phyloP scores from a whole-genome alignment of 2,797 vertebrate species.

The Molossus molossus region DNA sequence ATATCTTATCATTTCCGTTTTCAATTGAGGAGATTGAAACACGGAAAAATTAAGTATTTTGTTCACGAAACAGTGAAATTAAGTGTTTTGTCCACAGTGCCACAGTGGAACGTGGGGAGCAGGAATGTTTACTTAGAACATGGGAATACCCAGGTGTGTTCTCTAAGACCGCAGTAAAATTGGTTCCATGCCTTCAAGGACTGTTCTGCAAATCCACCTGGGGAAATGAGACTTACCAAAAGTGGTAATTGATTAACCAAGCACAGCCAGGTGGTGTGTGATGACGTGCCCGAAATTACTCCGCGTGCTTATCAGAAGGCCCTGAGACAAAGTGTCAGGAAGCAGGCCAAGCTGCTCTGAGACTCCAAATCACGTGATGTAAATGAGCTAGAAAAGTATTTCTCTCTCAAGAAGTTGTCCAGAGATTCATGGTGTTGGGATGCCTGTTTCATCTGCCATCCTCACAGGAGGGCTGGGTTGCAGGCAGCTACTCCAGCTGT shows the following conservation, averaged over 20 bases:
- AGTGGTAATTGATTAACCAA: not conserved
- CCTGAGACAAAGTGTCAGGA: not conserved
- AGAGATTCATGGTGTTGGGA: not conserved
- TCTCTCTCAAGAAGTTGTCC: conserved; percentile 1
- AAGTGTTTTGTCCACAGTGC: not conserved
- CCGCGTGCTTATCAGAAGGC: not conserved
- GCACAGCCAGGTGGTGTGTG: not conserved
- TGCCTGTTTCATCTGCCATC: not conserved
- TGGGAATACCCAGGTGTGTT: not conserved
- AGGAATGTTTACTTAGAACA: not conserved
- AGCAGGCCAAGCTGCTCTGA: not conserved
- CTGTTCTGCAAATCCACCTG: not conserved
- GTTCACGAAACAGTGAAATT: not conserved
- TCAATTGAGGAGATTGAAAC: not conserved
- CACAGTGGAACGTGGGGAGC: not conserved
- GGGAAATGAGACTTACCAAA: not conserved
- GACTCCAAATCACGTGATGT: not conserved
- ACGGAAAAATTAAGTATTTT: not conserved
- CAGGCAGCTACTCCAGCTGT: not conserved
- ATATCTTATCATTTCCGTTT: not conserved
- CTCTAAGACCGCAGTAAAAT: not conserved
- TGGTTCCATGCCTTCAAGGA: not conserved
- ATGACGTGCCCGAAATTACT: not conserved
- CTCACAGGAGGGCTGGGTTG: not conserved
- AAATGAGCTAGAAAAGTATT: not conserved